These are phyloP conservation scores for Sebastiscus tertius DNA, from an alignment of 2,797 vertebrate species.

Conservation along the genomic window DNA sequence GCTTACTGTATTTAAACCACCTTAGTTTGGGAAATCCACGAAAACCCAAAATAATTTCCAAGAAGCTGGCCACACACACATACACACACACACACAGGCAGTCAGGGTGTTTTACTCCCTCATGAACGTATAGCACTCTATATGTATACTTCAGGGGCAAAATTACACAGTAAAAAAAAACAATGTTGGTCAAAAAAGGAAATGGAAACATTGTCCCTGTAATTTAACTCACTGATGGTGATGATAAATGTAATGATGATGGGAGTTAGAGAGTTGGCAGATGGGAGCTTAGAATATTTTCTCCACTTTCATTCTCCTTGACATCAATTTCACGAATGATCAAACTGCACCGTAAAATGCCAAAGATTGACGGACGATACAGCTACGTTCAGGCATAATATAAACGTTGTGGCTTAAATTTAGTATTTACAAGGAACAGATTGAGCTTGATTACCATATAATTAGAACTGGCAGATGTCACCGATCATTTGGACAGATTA, in stretches of 20 bases:
- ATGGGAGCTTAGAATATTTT: conserved; percentile 20
- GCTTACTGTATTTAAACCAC: conserved; percentile 55
- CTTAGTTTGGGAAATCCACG: conserved; percentile 48
- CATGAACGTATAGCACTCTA: conserved; percentile 34
- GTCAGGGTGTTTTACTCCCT: conserved; percentile 39
- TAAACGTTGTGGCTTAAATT: conserved; percentile 31
- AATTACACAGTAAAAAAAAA: conserved; percentile 74
- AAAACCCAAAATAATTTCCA: conserved; percentile 54
- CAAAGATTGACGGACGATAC: background rate
- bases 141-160: conserved; percentile 58
- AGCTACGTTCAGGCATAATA: background rate
- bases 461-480: conserved; percentile 53
- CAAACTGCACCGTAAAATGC: conserved; percentile 6
- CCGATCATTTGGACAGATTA: conserved; percentile 54
- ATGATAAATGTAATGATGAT: conserved; percentile 59
- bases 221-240: conserved; percentile 69
- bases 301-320: conserved; percentile 19
- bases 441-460: conserved; percentile 47
- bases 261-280: conserved; percentile 30
- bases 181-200: conserved; percentile 64
- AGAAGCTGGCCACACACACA: conserved; percentile 48
- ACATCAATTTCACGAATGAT: conserved; percentile 25
- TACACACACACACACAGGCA: conserved; percentile 21
- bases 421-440: conserved; percentile 42
- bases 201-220: conserved; percentile 71